Base-by-base conservation (phyloP, 2,888 invertebrate species). In the Scotopteryx bipunctaria region DNA sequence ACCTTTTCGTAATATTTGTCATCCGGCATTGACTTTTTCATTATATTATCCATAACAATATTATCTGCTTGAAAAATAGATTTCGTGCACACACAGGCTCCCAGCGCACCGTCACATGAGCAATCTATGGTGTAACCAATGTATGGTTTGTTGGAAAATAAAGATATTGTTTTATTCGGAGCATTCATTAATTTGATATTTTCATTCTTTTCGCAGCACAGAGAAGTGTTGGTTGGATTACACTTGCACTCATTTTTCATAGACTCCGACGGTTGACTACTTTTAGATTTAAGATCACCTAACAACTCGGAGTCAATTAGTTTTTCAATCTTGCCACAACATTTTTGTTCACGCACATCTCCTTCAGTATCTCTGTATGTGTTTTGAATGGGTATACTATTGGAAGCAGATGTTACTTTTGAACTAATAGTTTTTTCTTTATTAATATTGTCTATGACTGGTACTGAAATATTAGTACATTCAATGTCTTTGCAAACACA, bases 121-220 rank as follows among this genome's bases (percentile, higher is more conserved):
- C 83, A 83, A 52, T 81, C 73, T 21, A 85, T 57, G 3, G 84
- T 88, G 45, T 66, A 80, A 4, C 82, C 83, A 46, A 81, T 66
- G 50, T 81, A 81, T 23, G 81, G 76, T 4, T 47, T 40, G 3
- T 44, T 15, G 25, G 19, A 1, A 33, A 31, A 44, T 5, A 15
- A 9, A 3, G 3, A 6, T 13, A 42, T 2, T 16, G 25, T 32
- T 27, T 52, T 27, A 42, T 3, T 41, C 8, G n/a, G 14, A 11
- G 8, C 5, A 21, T 29, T 14, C 19, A 1, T 19, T 29, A n/a
- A n/a, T 33, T 49, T 36, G 4, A 2, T 9, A 17, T 36, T 42
- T 42, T 48, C 13, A 48, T 16, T 49, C 1, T 16, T 41, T 38
- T 37, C 32, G 14, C 42, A 37, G 16, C 13, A 32, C 0, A 4